A percentile compares a stretch with the other conserved stretches of the same genome.
phyloP scores from a whole-genome alignment of 2,113 vertebrate species.

The Hyaena hyaena region DNA sequence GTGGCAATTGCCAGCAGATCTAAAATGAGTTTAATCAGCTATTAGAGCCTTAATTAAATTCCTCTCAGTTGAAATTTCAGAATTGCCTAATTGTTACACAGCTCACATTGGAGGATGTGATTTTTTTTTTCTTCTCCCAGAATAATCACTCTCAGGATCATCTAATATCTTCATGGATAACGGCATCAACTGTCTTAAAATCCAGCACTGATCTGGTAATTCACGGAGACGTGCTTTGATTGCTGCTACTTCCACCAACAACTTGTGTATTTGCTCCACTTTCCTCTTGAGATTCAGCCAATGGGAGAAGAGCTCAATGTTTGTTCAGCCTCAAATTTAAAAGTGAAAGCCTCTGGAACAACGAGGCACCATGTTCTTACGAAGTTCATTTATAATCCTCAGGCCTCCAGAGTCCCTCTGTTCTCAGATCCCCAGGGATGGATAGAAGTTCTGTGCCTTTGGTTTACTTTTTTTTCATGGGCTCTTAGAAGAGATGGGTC shows the following conservation, averaged over 20 bases:
- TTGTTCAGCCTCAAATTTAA: not conserved
- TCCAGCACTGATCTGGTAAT: not conserved
- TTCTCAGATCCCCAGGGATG: not conserved
- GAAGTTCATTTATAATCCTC: not conserved
- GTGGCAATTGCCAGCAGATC: slow-evolving; percentile 70
- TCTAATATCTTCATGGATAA: slow-evolving; percentile 52
- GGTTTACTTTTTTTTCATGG: slow-evolving; percentile 46
- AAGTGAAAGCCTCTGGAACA: not conserved
- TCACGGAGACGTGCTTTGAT: not conserved
- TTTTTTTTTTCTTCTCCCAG: not conserved
- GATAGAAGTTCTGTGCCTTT: slow-evolving; percentile 29
- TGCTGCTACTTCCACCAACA: not conserved
- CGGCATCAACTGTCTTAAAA: not conserved
- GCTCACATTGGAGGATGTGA: slow-evolving; percentile 64
- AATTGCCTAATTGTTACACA: slow-evolving; percentile 79
- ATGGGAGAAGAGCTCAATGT: not conserved
- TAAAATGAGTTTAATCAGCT: slow-evolving; percentile 79
- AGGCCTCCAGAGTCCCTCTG: not conserved
- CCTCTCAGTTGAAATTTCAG: slow-evolving; percentile 80
- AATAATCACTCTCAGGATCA: slow-evolving; percentile 63
- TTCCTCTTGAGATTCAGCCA: not conserved
- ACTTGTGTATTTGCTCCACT: not conserved
- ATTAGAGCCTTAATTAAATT: slow-evolving; percentile 82
- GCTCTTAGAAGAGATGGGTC: slow-evolving; percentile 23
- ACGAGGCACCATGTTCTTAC: not conserved